Conservation (phyloP, 2,888 invertebrate species). For the Hipparchia semele region DNA sequence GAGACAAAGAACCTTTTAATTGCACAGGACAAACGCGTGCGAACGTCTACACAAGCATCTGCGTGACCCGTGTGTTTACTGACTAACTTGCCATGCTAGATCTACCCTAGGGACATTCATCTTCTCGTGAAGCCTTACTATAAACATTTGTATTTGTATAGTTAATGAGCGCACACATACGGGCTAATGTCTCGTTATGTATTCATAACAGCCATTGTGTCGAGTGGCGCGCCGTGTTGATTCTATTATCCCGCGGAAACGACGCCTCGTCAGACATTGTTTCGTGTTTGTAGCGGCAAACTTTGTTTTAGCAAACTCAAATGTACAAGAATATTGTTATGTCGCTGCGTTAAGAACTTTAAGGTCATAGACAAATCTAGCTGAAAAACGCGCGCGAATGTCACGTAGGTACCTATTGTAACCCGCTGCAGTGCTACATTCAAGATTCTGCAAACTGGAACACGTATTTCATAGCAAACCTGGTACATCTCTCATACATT, state of each 20-base stretch:
- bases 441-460: no score
- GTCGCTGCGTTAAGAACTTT: no score
- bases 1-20: no score
- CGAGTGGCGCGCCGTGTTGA: slow-evolving; percentile 66
- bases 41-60: no score
- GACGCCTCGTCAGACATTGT: slow-evolving; percentile 60
- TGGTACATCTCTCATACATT: no score
- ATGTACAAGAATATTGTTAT: not conserved
- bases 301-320: slow-evolving; percentile 2
- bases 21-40: no score
- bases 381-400: no score
- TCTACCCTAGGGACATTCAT: slow-evolving; percentile 10
- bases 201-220: slow-evolving; percentile 74
- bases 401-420: no score
- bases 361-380: no score
- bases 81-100: not conserved
- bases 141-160: slow-evolving; percentile 44
- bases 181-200: slow-evolving; percentile 73
- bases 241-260: slow-evolving; percentile 72
- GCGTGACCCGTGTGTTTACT: not conserved
- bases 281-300: slow-evolving; percentile 20
- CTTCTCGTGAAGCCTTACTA: not conserved
- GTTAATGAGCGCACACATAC: slow-evolving; percentile 68
- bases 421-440: no score
- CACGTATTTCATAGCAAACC: no score